Evolutionary conservation across 2,888 invertebrate species (phyloP).

Genomic region (Notodonta ziczac): DNA sequence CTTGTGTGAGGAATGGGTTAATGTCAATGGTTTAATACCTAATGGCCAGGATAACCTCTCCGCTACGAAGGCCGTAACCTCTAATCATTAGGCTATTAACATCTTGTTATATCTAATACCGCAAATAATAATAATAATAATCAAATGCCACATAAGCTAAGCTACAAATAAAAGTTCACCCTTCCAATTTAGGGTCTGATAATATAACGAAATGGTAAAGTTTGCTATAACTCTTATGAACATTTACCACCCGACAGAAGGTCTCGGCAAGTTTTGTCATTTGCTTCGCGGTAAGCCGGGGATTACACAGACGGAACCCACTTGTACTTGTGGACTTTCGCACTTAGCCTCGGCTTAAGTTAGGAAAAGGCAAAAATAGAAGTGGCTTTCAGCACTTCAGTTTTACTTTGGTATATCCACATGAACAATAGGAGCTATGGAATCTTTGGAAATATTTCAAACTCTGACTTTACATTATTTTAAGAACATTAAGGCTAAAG

Average conservation of each 20-base stretch:
- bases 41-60: no score
- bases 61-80: no score
- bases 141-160: background rate
- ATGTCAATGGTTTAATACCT: no score
- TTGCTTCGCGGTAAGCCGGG: background rate
- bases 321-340: constrained; percentile 1
- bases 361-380: background rate
- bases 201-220: background rate
- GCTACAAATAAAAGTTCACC: background rate
- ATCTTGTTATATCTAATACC: no score
- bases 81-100: no score
- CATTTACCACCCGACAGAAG: background rate
- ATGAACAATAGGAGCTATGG: no score
- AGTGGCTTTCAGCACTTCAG: background rate
- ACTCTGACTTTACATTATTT: no score
- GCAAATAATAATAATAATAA: no score
- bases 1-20: no score
- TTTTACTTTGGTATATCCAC: background rate
- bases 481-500: no score
- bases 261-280: constrained; percentile 2
- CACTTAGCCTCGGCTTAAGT: background rate
- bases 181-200: background rate
- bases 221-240: background rate
- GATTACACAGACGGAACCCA: constrained; percentile 1
- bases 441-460: no score